Evolutionary conservation across 2,797 vertebrate species (phyloP), one percentile per base, ranked within the genome.

Genomic region (Crocodylus rhombifer): DNA sequence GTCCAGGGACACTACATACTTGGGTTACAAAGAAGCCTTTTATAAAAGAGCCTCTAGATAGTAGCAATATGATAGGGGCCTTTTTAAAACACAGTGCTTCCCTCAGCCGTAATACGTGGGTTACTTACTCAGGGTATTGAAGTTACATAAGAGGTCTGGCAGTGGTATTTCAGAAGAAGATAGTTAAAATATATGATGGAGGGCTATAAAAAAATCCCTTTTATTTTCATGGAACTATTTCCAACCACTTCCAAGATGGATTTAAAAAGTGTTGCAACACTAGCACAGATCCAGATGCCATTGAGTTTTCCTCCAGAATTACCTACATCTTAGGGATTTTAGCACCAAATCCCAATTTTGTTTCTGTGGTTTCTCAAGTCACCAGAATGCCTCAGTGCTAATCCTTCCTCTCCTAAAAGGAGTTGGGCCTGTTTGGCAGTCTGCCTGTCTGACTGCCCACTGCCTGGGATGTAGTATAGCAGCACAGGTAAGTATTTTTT

Each of bases 1-100:
- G 79, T 92, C 93, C 92, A 88, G 90, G 84, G 91, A 92, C 94
- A 88, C 95, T 94, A 87, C 91, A 96, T 85, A 82, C 92, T 91
- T 67, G 33, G 76, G 73, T 78, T 93, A 95, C 95, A 97, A 96
- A 96, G 95, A 88, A 95, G 81, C 81, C 74, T 69, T 96, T 96
- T 89, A 67, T 94, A 82, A 83, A 93, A 93, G 81, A 78, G 89
- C 79, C 90, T 94, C 21, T 90, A 87, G 62, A 63, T 77, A 88
- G 85, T 82, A 89, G 86, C 86, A 85, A 16, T 60, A 20, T 64
- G 95, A 92, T 90, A 90, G 77, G 89, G 62, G 87, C 12, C 74
- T 93, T 71, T 61, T 93, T 91, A 57, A 16, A 92, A 61, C 3
- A 0, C 33, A 42, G 76, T 64, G 42, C 42, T 51, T 73, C 36